Evolutionary conservation across 2,888 invertebrate species (phyloP).

Genomic region (Sialis lutaria): DNA sequence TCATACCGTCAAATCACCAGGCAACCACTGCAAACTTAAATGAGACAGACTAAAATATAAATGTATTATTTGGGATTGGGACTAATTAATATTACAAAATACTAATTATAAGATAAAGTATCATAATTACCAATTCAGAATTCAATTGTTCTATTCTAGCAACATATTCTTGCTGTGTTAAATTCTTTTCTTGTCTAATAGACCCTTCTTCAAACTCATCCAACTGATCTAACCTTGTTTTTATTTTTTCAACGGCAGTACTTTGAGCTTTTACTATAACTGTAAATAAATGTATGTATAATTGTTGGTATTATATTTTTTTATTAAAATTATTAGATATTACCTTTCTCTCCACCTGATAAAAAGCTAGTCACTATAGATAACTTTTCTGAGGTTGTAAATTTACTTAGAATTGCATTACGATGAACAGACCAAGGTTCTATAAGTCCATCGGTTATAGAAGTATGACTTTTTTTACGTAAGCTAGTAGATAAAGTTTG

Average conservation of each 20-base stretch:
- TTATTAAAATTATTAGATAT: slow-evolving; percentile 7
- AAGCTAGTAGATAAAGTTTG: not conserved
- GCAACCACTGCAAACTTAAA: too few relatives aligned
- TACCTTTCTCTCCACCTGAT: slow-evolving; percentile 65
- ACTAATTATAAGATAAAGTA: too few relatives aligned
- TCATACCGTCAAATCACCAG: too few relatives aligned
- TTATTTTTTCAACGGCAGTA: slow-evolving; percentile 70
- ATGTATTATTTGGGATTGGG: too few relatives aligned
- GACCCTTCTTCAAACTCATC: slow-evolving; percentile 88
- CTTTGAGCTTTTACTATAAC: slow-evolving; percentile 67
- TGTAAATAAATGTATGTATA: slow-evolving; percentile 26
- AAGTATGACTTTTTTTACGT: not conserved
- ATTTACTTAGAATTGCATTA: slow-evolving; percentile 66
- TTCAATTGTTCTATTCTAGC: slow-evolving; percentile 79
- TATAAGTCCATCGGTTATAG: slow-evolving; percentile 26
- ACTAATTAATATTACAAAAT: too few relatives aligned
- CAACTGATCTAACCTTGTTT: slow-evolving; percentile 78
- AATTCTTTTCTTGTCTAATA: slow-evolving; percentile 69
- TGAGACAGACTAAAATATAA: too few relatives aligned
- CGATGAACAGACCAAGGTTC: slow-evolving; percentile 68
- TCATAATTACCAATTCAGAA: slow-evolving; percentile 60
- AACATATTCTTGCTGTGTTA: slow-evolving; percentile 87
- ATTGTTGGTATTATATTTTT: not conserved
- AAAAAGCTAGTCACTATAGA: slow-evolving; percentile 81
- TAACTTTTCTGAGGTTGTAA: slow-evolving; percentile 84